Percentiles rank a stretch among this genome's conserved stretches.
phyloP scores from a whole-genome alignment of 2,797 vertebrate species.

The Triplophysa bombifrons region DNA sequence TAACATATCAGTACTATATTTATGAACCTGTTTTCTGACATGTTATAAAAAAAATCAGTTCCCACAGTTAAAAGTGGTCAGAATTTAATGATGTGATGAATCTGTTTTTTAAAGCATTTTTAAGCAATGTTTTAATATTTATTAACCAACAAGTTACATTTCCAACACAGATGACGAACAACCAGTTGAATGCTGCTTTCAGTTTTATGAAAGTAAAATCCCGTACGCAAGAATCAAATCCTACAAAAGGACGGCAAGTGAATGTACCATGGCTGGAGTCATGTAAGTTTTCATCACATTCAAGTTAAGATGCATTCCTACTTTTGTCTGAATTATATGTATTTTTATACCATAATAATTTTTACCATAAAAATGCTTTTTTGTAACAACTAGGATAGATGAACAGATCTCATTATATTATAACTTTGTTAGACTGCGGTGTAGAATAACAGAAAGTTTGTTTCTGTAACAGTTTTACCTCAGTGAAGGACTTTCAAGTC shows the following conservation, averaged over 20 bases:
- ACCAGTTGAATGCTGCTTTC: constrained; percentile 43
- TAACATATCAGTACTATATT: neutral
- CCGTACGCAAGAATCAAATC: fast-evolving
- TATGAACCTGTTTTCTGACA: neutral
- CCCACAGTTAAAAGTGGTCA: neutral
- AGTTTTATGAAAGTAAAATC: neutral
- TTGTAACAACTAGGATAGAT: neutral
- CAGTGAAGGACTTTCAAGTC: neutral
- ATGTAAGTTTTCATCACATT: constrained; percentile 28
- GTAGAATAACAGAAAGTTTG: constrained; percentile 7
- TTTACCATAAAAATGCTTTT: neutral
- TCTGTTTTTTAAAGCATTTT: neutral
- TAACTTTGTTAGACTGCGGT: neutral
- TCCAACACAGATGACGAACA: constrained; percentile 1
- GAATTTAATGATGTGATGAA: too few relatives aligned
- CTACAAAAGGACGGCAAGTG: neutral
- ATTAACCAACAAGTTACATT: neutral
- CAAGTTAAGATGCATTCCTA: neutral
- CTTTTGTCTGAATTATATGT: neutral
- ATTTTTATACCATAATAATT: too few relatives aligned
- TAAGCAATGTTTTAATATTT: neutral
- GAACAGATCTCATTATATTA: neutral
- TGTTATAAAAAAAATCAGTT: neutral
- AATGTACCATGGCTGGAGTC: neutral
- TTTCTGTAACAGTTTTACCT: constrained; percentile 29